Evolutionary conservation across 1,140 invertebrate genomes (phyloP).

Genomic region (Tetragonula clypearis): DNA sequence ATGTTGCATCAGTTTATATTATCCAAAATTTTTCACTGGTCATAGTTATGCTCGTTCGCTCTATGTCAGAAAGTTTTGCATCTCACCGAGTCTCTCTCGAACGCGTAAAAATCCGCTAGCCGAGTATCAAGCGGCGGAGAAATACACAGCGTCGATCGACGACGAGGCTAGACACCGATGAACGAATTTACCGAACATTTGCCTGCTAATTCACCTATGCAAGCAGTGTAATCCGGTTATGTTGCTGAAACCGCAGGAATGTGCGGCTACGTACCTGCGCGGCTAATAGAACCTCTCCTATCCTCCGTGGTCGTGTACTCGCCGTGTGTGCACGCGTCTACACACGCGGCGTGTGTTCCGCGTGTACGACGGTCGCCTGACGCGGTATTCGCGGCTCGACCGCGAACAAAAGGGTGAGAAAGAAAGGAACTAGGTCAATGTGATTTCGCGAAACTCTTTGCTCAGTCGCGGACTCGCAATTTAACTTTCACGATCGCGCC

Average conservation of each 20-base stretch:
- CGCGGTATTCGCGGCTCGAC: neutral
- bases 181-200: constrained; percentile 73
- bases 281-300: constrained; percentile 58
- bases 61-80: too few relatives aligned
- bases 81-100: neutral
- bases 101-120: neutral
- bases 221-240: constrained; percentile 71
- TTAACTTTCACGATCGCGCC: constrained; percentile 8
- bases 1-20: too few relatives aligned
- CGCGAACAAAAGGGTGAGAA: constrained; percentile 31
- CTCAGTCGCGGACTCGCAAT: constrained; percentile 2
- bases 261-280: constrained; percentile 56
- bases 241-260: constrained; percentile 66
- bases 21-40: too few relatives aligned
- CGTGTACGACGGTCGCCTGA: too few relatives aligned
- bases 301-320: neutral
- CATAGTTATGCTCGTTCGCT: too few relatives aligned
- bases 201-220: constrained; percentile 72
- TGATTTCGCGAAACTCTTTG: constrained; percentile 29
- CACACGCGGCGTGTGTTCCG: neutral
- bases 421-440: constrained; percentile 14
- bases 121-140: constrained; percentile 39
- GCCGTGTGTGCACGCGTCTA: neutral
- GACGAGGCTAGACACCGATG: constrained; percentile 39
- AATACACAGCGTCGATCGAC: constrained; percentile 17